Percentiles rank a stretch among this genome's conserved stretches.
These are phyloP conservation scores for Sycophila texana DNA, from an alignment of 2,888 invertebrate species.

Conservation along the genomic window DNA sequence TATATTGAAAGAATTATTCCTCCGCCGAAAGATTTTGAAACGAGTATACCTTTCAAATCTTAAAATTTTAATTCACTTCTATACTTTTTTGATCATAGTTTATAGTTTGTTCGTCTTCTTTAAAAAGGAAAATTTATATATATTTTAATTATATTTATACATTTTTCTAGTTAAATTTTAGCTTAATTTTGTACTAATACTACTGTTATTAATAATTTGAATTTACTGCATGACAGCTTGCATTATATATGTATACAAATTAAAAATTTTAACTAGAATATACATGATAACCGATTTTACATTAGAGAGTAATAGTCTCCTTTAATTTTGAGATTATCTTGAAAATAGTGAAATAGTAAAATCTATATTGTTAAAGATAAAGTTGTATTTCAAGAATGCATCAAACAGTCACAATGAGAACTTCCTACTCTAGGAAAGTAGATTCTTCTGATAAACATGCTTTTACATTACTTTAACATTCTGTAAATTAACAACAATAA, in stretches of 20 bases:
- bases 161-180: slow-evolving; percentile 7
- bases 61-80: not conserved
- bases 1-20: not conserved
- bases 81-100: slow-evolving; percentile 13
- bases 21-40: slow-evolving; percentile 19
- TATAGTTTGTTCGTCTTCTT: not conserved
- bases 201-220: slow-evolving; percentile 32
- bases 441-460: slow-evolving; percentile 21
- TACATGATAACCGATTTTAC: not conserved
- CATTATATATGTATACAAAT: slow-evolving; percentile 29
- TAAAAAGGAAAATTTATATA: not conserved
- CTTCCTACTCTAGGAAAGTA: slow-evolving; percentile 21
- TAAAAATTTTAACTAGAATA: slow-evolving; percentile 6
- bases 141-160: not conserved
- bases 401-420: not conserved
- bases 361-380: no score
- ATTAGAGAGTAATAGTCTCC: not conserved
- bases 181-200: slow-evolving; percentile 21
- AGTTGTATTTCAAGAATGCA: slow-evolving; percentile 10
- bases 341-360: no score
- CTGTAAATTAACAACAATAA: slow-evolving; percentile 3
- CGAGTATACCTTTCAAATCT: slow-evolving; percentile 17
- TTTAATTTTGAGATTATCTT: no score
- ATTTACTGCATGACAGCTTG: slow-evolving; percentile 50
- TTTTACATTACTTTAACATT: slow-evolving; percentile 16